Evolutionary conservation across 2,797 vertebrate species (phyloP).

Genomic region (Melanotaenia nigrans): DNA sequence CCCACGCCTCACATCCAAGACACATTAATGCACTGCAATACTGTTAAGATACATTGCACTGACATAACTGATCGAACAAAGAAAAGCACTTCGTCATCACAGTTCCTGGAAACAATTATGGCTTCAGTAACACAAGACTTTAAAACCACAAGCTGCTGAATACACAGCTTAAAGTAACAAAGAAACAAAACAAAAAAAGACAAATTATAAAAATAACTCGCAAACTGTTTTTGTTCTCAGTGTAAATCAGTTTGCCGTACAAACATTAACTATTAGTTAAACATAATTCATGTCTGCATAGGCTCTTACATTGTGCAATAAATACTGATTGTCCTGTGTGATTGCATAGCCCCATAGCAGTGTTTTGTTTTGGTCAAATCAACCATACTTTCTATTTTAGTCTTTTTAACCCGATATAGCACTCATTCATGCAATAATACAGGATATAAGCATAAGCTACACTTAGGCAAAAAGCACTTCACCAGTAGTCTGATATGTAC

Average conservation of each 20-base stretch:
- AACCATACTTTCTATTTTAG: slow-evolving; percentile 28
- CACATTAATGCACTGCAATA: slow-evolving; percentile 39
- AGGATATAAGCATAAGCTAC: slow-evolving; percentile 21
- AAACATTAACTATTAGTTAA: slow-evolving; percentile 27
- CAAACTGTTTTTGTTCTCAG: slow-evolving; percentile 13
- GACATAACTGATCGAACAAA: slow-evolving; percentile 28
- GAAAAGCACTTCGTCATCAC: slow-evolving; percentile 55
- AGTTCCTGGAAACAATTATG: slow-evolving; percentile 58
- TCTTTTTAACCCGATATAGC: slow-evolving; percentile 11
- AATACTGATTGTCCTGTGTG: slow-evolving; percentile 77
- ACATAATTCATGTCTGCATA: slow-evolving; percentile 63
- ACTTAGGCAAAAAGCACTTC: slow-evolving; percentile 36
- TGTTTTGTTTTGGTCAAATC: slow-evolving; percentile 68
- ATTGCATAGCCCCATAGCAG: slow-evolving; percentile 59
- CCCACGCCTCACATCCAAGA: slow-evolving; percentile 34
- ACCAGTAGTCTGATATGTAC: slow-evolving; percentile 52
- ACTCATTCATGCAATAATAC: slow-evolving; percentile 48
- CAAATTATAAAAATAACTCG: slow-evolving; percentile 33
- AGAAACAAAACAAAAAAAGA: slow-evolving; percentile 8
- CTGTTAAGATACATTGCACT: slow-evolving; percentile 52
- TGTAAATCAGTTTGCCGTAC: slow-evolving; percentile 17
- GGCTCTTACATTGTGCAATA: slow-evolving; percentile 63
- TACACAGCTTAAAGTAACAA: background rate
- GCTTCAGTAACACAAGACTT: slow-evolving; percentile 65
- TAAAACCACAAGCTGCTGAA: slow-evolving; percentile 17